These are phyloP conservation scores for Betta splendens DNA, from an alignment of 2,797 vertebrate species.

Conservation along the genomic window DNA sequence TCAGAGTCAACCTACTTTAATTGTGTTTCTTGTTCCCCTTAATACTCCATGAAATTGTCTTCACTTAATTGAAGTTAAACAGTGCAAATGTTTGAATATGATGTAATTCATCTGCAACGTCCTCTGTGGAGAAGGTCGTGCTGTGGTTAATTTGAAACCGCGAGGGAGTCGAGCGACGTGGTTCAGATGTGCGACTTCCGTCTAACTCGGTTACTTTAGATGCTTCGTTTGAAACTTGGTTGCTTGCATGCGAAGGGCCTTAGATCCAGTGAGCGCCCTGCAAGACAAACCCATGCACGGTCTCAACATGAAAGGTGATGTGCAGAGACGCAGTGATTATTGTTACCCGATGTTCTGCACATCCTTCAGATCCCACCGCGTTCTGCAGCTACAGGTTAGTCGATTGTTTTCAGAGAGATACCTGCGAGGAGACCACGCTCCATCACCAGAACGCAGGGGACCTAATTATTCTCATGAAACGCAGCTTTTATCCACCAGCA, in stretches of 20 bases:
- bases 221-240: background rate
- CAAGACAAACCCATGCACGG: background rate
- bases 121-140: background rate
- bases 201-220: background rate
- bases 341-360: background rate
- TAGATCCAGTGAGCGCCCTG: background rate
- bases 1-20: background rate
- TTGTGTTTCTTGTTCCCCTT: background rate
- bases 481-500: conserved; percentile 33
- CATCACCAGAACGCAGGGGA: conserved; percentile 35
- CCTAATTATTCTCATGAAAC: conserved; percentile 46
- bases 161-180: background rate
- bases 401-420: conserved; percentile 33
- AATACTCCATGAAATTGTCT: background rate
- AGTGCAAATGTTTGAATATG: background rate
- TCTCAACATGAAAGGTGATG: background rate
- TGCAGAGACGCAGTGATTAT: conserved; percentile 10
- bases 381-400: conserved; percentile 14
- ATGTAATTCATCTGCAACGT: conserved; percentile 3
- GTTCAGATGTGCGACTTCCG: background rate
- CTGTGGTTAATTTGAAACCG: background rate
- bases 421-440: conserved; percentile 25
- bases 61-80: background rate
- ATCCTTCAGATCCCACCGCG: background rate
- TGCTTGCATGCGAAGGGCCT: background rate